Evolutionary conservation across 1,140 invertebrate genomes (phyloP), one percentile per base, ranked within the genome.

Genomic region (Lucilia sericata): DNA sequence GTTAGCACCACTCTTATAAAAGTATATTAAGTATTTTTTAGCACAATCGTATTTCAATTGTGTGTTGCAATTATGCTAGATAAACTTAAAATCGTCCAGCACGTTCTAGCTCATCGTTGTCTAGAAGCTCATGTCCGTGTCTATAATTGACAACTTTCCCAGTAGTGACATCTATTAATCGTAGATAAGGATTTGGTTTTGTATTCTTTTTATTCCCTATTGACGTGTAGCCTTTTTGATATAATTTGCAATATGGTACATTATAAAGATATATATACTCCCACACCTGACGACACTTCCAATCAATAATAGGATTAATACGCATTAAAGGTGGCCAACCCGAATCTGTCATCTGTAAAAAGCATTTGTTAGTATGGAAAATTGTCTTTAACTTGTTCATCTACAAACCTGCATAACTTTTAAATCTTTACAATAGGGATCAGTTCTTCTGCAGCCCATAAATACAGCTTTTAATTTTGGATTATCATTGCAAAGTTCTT

Each of bases 201-300:
- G 97, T 98, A 87, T 96, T 96, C 9, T 93, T 92, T 87, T 92
- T 93, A 87, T 94, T 95, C 25, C 97, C 97, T 82, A 99, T 92
- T 75, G 97, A 98, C 0, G 97, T 97, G 88, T 97, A 99, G 93
- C 97, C 98, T 90, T 93, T 89, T 89, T 98, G 95, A 91, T 99
- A 99, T 0, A 99, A 92, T 21, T 92, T 92, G 90, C 98, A 99
- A 88, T 98, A 99, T 74, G 97, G 95, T 75, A 99, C 93, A 85
- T 94, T 92, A 74, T 96, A 92, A 19, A 93, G 89, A 13, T 96
- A 90, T 9, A 99, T 92, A 88, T 98, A 99, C 83, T 93, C 93
- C 98, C 98, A 99, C 80, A 99, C 94, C 87, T 98, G 94, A 70
- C 93, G 93, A 89, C 98, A 99, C 10, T 93, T 93, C 98, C 98